These are phyloP conservation scores for Diplodus puntazzo DNA, from an alignment of 2,797 vertebrate genomes.

Conservation along the genomic window DNA sequence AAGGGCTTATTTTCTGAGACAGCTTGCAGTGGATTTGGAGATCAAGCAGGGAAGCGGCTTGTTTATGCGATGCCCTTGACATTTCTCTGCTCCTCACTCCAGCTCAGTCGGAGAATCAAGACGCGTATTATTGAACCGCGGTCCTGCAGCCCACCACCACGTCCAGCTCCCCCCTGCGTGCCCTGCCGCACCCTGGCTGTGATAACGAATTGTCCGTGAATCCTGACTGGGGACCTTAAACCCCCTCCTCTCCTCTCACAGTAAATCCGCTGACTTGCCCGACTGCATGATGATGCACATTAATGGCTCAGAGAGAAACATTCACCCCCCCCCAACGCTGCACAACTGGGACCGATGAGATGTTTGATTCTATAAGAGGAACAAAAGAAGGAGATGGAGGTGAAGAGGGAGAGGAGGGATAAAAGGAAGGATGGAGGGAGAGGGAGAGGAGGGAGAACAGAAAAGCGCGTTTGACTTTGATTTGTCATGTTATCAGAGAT, in stretches of 20 bases:
- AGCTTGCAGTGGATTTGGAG: slow-evolving; percentile 67
- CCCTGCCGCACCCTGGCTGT: slow-evolving; percentile 40
- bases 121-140: slow-evolving; percentile 55
- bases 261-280: slow-evolving; percentile 65
- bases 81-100: slow-evolving; percentile 61
- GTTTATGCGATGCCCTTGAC: slow-evolving; percentile 72
- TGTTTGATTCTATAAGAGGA: slow-evolving; percentile 39
- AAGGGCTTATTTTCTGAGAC: slow-evolving; percentile 50
- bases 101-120: slow-evolving; percentile 61
- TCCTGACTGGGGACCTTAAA: slow-evolving; percentile 51
- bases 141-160: slow-evolving; percentile 20
- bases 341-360: slow-evolving; percentile 29
- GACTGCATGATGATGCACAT: slow-evolving; percentile 71
- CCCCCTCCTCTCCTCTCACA: slow-evolving; percentile 25
- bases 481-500: slow-evolving; percentile 39
- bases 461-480: slow-evolving; percentile 32
- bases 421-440: background rate
- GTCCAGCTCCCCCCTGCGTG: background rate
- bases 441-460: background rate
- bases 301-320: slow-evolving; percentile 59
- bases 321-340: slow-evolving; percentile 21
- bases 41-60: slow-evolving; percentile 30
- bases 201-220: slow-evolving; percentile 76
- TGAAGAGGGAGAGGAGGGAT: background rate
- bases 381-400: slow-evolving; percentile 31